These are phyloP conservation scores for Boloria euphrosyne DNA, from an alignment of 2,888 invertebrate genomes.

Conservation along the genomic window DNA sequence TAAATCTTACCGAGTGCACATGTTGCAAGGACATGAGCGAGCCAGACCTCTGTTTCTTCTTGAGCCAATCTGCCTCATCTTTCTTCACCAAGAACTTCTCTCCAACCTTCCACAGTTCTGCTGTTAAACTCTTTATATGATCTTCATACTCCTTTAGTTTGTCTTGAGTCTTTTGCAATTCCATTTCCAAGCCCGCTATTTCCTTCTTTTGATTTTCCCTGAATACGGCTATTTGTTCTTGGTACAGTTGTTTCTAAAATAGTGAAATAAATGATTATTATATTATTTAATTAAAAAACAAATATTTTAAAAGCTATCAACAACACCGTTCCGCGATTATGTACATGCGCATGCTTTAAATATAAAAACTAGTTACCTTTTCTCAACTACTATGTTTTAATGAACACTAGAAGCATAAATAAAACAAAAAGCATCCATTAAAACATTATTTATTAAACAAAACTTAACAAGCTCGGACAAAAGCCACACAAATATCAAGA, in stretches of 20 bases:
- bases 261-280: conserved; percentile 1
- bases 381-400: conserved; percentile 53
- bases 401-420: conserved; percentile 53
- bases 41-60: conserved; percentile 63
- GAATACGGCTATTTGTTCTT: conserved; percentile 82
- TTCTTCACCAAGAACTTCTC: conserved; percentile 83
- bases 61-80: conserved; percentile 79
- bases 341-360: conserved; percentile 45
- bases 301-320: conserved; percentile 26
- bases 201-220: conserved; percentile 80
- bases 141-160: conserved; percentile 71
- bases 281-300: neutral
- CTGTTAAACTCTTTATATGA: conserved; percentile 73
- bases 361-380: conserved; percentile 61
- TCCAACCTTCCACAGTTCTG: conserved; percentile 83
- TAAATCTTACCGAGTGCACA: conserved; percentile 62
- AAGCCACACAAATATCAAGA: conserved; percentile 47
- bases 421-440: conserved; percentile 69
- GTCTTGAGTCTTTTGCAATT: conserved; percentile 79
- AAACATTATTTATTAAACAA: conserved; percentile 63
- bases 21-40: conserved; percentile 76
- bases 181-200: conserved; percentile 67
- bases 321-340: neutral
- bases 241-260: conserved; percentile 82
- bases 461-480: conserved; percentile 49